phyloP scores from a whole-genome alignment of 1,140 invertebrate genomes.

The Grapholita molesta region DNA sequence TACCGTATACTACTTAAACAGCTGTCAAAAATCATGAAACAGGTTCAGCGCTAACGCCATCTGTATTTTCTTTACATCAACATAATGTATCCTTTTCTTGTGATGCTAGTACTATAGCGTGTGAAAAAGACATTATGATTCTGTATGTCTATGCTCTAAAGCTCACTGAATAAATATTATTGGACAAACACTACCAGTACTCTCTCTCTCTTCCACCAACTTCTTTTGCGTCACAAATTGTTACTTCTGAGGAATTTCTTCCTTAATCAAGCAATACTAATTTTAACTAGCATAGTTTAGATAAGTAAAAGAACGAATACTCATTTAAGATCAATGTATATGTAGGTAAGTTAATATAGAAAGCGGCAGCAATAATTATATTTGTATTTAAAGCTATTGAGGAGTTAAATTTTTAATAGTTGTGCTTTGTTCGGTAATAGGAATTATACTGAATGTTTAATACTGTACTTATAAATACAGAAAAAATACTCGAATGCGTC shows the following conservation, averaged over 20 bases:
- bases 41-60: too few relatives aligned
- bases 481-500: conserved; percentile 44
- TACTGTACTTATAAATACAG: conserved; percentile 44
- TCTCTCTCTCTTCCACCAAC: too few relatives aligned
- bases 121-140: too few relatives aligned
- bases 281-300: conserved; percentile 57
- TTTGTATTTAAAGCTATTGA: conserved; percentile 77
- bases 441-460: background rate
- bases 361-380: conserved; percentile 76
- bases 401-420: conserved; percentile 75
- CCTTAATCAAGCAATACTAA: conserved; percentile 74
- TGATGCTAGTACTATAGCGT: too few relatives aligned
- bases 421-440: conserved; percentile 17
- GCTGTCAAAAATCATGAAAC: too few relatives aligned
- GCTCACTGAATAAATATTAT: too few relatives aligned
- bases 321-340: conserved; percentile 73
- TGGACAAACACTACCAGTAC: too few relatives aligned
- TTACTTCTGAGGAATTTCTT: conserved; percentile 64
- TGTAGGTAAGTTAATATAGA: conserved; percentile 66
- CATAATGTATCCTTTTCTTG: too few relatives aligned
- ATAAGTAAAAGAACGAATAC: conserved; percentile 70
- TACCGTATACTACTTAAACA: too few relatives aligned
- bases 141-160: too few relatives aligned
- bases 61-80: too few relatives aligned
- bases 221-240: conserved; percentile 32